These are phyloP conservation scores for Vipera ursinii DNA, from an alignment of 2,797 vertebrate genomes.

Conservation along the genomic window DNA sequence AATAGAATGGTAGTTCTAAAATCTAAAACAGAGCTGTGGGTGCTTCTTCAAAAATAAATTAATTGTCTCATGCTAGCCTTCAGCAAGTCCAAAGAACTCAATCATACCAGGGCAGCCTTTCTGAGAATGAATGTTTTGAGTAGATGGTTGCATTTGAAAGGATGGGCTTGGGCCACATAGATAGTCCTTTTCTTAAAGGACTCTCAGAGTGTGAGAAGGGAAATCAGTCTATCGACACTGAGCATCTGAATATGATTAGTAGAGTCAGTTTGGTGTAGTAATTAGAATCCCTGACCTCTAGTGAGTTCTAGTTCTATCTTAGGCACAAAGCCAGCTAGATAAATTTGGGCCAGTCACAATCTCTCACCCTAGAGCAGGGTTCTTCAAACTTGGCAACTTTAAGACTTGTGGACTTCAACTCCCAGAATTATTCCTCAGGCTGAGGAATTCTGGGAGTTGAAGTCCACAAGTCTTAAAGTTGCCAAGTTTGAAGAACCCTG, in stretches of 20 bases:
- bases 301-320: neutral
- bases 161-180: neutral
- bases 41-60: neutral
- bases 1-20: neutral
- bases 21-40: neutral
- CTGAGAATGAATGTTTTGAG: neutral
- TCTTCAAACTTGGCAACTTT: no score
- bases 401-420: no score
- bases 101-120: neutral
- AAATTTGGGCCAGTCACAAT: neutral
- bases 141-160: neutral
- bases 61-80: neutral
- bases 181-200: neutral
- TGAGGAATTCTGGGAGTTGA: no score
- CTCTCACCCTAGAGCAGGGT: neutral
- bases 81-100: neutral
- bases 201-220: neutral
- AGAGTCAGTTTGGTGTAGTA: neutral
- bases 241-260: neutral
- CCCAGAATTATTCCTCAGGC: no score
- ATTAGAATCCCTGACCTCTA: neutral
- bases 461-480: no score
- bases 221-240: neutral
- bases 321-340: neutral
- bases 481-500: no score